These are phyloP conservation scores for Poecilia wingei DNA, from an alignment of 2,797 vertebrate genomes.

Conservation along the genomic window DNA sequence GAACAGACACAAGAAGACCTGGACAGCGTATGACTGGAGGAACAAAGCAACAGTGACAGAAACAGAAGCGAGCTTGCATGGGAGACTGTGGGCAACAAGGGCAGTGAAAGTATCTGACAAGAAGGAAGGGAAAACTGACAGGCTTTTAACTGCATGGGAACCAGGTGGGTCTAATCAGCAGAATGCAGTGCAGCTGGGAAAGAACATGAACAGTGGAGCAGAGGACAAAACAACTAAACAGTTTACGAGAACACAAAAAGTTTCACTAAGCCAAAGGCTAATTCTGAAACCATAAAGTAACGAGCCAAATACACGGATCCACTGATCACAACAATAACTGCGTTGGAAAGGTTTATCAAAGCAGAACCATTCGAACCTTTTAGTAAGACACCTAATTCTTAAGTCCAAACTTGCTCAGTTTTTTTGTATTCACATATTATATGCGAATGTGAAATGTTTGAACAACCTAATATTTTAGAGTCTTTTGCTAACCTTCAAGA, in stretches of 20 bases:
- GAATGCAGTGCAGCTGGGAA: too few relatives aligned
- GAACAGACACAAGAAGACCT: neutral
- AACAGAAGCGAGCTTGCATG: neutral
- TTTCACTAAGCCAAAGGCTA: too few relatives aligned
- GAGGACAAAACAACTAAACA: too few relatives aligned
- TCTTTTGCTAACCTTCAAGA: neutral
- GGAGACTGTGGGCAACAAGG: neutral
- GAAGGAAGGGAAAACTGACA: neutral
- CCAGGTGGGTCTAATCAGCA: too few relatives aligned
- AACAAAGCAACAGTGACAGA: neutral
- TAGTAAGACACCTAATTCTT: neutral
- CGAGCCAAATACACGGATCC: neutral
- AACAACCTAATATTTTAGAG: neutral
- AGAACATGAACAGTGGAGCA: too few relatives aligned
- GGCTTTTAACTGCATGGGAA: neutral
- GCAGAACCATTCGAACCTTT: neutral
- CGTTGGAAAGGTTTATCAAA: too few relatives aligned
- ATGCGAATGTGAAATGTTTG: neutral
- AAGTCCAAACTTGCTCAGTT: neutral
- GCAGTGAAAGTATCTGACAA: neutral
- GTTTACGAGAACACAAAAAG: too few relatives aligned
- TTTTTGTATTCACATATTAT: neutral
- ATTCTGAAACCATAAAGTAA: too few relatives aligned
- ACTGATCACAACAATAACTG: neutral
- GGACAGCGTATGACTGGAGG: neutral